phyloP scores from a whole-genome alignment of 2,888 invertebrate species.

The Spodoptera exigua region DNA sequence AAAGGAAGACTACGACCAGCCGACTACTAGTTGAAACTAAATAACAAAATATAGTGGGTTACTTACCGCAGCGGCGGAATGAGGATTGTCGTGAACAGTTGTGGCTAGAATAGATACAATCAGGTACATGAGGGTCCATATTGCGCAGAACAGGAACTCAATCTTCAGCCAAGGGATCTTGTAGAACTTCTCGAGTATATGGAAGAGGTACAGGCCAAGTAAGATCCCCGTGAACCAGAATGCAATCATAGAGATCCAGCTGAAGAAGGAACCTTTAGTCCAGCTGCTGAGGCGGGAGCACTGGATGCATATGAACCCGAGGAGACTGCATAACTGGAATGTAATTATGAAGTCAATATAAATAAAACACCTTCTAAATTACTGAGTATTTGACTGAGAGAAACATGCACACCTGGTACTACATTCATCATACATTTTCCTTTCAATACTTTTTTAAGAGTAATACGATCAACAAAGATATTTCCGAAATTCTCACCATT shows the following conservation, averaged over 20 bases:
- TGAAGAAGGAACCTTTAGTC: slow-evolving; percentile 92
- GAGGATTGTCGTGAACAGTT: slow-evolving; percentile 89
- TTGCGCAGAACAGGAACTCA: slow-evolving; percentile 93
- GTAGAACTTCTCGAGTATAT: slow-evolving; percentile 95
- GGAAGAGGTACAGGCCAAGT: slow-evolving; percentile 94
- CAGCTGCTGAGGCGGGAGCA: slow-evolving; percentile 86
- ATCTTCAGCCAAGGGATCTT: slow-evolving; percentile 96
- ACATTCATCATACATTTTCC: too few relatives aligned
- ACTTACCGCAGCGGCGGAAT: slow-evolving; percentile 93
- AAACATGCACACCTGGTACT: too few relatives aligned
- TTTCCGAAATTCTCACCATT: too few relatives aligned
- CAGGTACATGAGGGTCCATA: slow-evolving; percentile 93
- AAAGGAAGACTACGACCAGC: too few relatives aligned
- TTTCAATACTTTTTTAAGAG: too few relatives aligned
- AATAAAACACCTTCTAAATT: rapidly evolving
- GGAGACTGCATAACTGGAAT: slow-evolving; percentile 90
- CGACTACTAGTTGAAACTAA: too few relatives aligned
- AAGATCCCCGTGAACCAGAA: slow-evolving; percentile 96
- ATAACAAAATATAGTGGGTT: slow-evolving; percentile 20
- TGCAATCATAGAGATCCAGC: slow-evolving; percentile 94
- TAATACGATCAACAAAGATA: too few relatives aligned
- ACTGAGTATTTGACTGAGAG: too few relatives aligned
- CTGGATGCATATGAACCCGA: slow-evolving; percentile 95
- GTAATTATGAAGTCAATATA: slow-evolving; percentile 1
- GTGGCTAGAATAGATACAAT: slow-evolving; percentile 93